Evolutionary conservation across 2,113 vertebrate genomes (phyloP), one percentile per base, ranked within the genome.

Genomic region (Dissostichus mawsoni): DNA sequence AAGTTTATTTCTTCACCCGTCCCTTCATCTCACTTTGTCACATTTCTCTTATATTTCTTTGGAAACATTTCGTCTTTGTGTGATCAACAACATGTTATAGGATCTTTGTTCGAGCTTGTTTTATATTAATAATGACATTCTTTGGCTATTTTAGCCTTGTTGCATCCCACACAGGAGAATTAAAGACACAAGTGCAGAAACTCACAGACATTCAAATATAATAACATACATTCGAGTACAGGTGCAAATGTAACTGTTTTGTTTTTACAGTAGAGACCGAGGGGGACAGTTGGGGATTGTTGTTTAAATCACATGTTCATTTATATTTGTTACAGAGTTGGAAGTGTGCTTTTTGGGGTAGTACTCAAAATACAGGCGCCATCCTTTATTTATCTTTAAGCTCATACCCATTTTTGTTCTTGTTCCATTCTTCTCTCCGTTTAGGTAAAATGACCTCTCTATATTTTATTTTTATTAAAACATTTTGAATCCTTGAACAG

Each of bases 281-380:
- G 68, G 8, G 51, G 66, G 61, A 69, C 82, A 86, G 85, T 81
- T 85, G 79, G 85, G 85, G 78, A 44, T 25, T 57, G 48, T 72
- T 82, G 69, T 68, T 82, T 45, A 23, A 48, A 76, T 69, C 63
- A 76, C 6, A 48, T 41, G 18, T 78, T 76, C 5, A 47, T 51
- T 78, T 53, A 33, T 16, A 48, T 65, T 80, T 70, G 11, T 67
- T 41, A 47, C 8, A 85, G 64, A 41, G 33, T 5, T 2, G 69
- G 56, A 62, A 55, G 48, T 69, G 50, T 11, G 41, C 29, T 1
- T 13, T 76, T 48, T 81, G 9, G 52, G 23, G 58, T 53, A 47
- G 67, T 63, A 62, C 18, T 67, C 47, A 36, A 48, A 29, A 29
- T 29, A 29, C 29, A 16, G 11, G 7, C n/a, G 20, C 16, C 50